phyloP scores from a whole-genome alignment of 2,888 invertebrate genomes.

The Myopa testacea region DNA sequence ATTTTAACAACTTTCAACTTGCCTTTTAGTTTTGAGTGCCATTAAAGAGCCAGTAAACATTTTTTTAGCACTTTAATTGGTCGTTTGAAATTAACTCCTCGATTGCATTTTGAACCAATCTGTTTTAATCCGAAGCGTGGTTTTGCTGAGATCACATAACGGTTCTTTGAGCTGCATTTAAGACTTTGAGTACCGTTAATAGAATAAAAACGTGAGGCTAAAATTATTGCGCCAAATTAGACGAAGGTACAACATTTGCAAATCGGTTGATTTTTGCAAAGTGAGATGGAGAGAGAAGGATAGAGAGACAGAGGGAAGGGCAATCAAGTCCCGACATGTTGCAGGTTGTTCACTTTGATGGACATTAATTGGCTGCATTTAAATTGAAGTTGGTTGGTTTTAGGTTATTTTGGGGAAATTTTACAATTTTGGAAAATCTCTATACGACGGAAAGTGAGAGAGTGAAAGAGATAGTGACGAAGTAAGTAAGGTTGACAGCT shows the following conservation, averaged over 20 bases:
- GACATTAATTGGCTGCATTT: conserved; percentile 29
- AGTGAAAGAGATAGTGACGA: not conserved
- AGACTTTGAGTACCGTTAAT: not conserved
- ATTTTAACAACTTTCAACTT: not conserved
- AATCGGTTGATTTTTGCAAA: not conserved
- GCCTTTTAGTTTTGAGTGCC: not conserved
- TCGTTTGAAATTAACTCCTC: not conserved
- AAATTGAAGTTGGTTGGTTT: conserved; percentile 3
- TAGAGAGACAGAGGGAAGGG: not conserved
- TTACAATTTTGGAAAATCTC: no score
- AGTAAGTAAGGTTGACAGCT: not conserved
- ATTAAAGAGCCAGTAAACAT: not conserved
- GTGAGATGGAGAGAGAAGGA: not conserved
- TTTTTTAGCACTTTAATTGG: not conserved
- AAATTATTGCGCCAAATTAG: not conserved
- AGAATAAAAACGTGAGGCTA: not conserved
- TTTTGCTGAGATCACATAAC: not conserved
- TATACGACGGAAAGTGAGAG: not conserved
- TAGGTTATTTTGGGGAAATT: not conserved
- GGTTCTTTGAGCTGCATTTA: not conserved
- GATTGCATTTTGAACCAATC: not conserved
- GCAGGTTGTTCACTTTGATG: not conserved
- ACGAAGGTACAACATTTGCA: not conserved
- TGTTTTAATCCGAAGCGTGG: not conserved
- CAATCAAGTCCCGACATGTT: not conserved